A percentile compares a stretch with the other conserved stretches of the same genome.
phyloP scores from a whole-genome alignment of 2,888 invertebrate species.

The Ormia ochracea region DNA sequence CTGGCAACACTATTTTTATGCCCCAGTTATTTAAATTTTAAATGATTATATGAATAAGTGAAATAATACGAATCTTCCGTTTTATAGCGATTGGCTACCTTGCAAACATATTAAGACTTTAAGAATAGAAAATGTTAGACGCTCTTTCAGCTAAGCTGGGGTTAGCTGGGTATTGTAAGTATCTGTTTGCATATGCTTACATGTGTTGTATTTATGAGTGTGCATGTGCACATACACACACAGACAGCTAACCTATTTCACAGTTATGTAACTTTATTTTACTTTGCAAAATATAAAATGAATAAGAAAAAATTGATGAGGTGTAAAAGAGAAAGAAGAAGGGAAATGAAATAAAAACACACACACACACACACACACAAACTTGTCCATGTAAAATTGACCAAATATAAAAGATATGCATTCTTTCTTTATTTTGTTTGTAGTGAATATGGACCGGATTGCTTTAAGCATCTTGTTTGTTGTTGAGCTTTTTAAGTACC shows the following conservation, averaged over 20 bases:
- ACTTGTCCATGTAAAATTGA: slow-evolving; percentile 11
- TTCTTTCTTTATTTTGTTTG: not conserved
- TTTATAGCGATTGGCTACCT: too few relatives aligned
- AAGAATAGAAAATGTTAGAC: too few relatives aligned
- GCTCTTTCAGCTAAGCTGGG: too few relatives aligned
- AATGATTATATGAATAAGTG: too few relatives aligned
- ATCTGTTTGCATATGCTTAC: too few relatives aligned
- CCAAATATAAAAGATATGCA: not conserved
- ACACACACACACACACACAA: too few relatives aligned
- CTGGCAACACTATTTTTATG: too few relatives aligned
- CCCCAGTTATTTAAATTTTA: too few relatives aligned
- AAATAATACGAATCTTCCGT: too few relatives aligned
- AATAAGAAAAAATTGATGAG: not conserved
- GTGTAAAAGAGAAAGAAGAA: not conserved
- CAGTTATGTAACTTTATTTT: slow-evolving; percentile 35
- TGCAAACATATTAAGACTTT: too few relatives aligned
- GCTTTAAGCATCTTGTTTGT: not conserved
- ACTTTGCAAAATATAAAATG: not conserved
- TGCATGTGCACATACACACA: not conserved
- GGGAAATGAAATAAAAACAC: not conserved
- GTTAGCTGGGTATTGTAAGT: too few relatives aligned
- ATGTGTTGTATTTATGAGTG: too few relatives aligned
- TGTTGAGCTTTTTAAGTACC: not conserved
- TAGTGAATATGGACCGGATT: not conserved
- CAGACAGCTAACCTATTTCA: slow-evolving; percentile 32